Percentiles rank a stretch among this genome's conserved stretches.
These are phyloP conservation scores for Neoaliturus tenellus DNA, from an alignment of 2,888 invertebrate species.

Conservation along the genomic window DNA sequence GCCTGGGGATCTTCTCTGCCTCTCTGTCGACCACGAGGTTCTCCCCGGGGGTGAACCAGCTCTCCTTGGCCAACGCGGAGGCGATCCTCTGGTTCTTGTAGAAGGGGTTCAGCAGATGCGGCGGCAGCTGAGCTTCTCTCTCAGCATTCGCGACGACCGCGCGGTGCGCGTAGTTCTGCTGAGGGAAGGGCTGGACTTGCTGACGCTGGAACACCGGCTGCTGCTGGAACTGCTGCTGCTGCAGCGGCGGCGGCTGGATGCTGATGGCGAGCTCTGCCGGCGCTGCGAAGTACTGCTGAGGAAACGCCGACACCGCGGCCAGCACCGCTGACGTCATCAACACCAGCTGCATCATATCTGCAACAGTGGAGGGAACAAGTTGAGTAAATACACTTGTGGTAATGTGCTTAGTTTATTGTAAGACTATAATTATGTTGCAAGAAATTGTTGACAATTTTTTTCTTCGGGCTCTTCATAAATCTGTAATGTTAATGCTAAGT, in stretches of 20 bases:
- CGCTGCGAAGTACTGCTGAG: conserved; percentile 53
- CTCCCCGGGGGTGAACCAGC: no score
- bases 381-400: no score
- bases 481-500: no score
- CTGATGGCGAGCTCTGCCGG: conserved; percentile 57
- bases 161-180: conserved; percentile 75
- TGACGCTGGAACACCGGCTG: conserved; percentile 16
- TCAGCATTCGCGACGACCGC: conserved; percentile 84
- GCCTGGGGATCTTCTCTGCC: conserved; percentile 87
- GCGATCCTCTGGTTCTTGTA: conserved; percentile 87
- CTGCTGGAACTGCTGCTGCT: conserved; percentile 14
- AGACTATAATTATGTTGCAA: no score
- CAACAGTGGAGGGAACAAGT: not conserved
- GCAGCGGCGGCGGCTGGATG: conserved; percentile 60
- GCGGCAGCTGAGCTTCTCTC: conserved; percentile 83
- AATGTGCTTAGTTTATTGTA: no score
- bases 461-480: no score
- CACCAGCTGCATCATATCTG: conserved; percentile 58
- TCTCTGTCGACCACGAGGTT: conserved; percentile 82
- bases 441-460: no score
- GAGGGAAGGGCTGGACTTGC: not conserved
- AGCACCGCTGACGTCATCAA: conserved; percentile 59
- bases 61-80: conserved; percentile 82
- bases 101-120: conserved; percentile 82
- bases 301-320: conserved; percentile 42